Conservation (phyloP, 2,113 vertebrate species). For the Austrofundulus limnaeus region DNA sequence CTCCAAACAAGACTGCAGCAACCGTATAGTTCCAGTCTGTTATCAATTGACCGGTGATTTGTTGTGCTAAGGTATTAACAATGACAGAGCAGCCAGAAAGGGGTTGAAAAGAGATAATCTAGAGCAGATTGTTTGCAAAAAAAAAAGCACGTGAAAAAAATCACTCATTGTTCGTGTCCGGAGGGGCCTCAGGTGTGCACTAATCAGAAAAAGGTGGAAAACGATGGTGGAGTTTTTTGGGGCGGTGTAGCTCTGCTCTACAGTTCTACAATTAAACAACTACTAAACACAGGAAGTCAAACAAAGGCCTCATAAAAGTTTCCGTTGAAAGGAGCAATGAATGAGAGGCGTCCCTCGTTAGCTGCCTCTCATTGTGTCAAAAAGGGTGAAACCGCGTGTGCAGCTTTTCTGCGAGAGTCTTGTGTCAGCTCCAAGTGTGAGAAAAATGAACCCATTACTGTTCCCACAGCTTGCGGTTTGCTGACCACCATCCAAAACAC, state of each 20-base stretch:
- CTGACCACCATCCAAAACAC: constrained; percentile 50
- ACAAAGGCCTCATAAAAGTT: constrained; percentile 51
- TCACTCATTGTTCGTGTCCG: constrained; percentile 20
- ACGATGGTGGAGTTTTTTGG: constrained; percentile 41
- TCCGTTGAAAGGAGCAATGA: constrained; percentile 30
- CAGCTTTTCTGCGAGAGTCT: constrained; percentile 13
- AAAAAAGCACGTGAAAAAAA: not conserved
- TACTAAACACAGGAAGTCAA: constrained; percentile 66
- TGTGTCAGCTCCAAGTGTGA: constrained; percentile 43
- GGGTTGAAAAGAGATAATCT: constrained; percentile 43
- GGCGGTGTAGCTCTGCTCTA: constrained; percentile 43
- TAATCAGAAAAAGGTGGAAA: constrained; percentile 70
- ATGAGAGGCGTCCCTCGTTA: not conserved
- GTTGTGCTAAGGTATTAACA: constrained; percentile 43
- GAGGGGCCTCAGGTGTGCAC: constrained; percentile 59
- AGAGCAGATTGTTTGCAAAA: constrained; percentile 37
- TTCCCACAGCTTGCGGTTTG: constrained; percentile 50
- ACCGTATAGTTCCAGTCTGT: constrained; percentile 34
- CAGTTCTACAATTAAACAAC: constrained; percentile 54
- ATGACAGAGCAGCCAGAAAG: constrained; percentile 48
- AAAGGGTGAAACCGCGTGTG: not conserved
- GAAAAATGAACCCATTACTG: constrained; percentile 48
- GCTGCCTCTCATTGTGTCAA: constrained; percentile 25
- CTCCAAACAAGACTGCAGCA: constrained; percentile 45
- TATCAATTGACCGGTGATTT: constrained; percentile 54